Conservation (phyloP, 1,140 invertebrate genomes). For the Subanguina moxae region DNA sequence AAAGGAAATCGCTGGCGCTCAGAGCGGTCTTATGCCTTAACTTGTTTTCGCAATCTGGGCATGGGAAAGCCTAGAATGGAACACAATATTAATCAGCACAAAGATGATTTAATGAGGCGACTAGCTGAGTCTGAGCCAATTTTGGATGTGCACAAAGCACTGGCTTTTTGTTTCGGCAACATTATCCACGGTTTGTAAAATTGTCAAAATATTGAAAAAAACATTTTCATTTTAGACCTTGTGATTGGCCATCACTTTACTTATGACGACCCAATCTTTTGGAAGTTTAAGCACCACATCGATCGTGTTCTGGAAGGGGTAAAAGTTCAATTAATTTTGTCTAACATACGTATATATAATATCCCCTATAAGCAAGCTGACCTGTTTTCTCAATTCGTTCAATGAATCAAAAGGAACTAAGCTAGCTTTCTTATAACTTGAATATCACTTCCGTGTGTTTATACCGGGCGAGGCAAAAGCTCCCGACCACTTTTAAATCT, state of each 20-base stretch:
- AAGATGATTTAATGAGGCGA: slow-evolving; percentile 19
- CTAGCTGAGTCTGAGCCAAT: slow-evolving; percentile 1
- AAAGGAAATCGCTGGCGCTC: slow-evolving; percentile 30
- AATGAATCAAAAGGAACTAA: no score
- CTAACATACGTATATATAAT: no score
- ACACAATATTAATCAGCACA: slow-evolving; percentile 33
- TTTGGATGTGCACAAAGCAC: slow-evolving; percentile 27
- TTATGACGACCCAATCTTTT: slow-evolving; percentile 45
- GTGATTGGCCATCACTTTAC: slow-evolving; percentile 43
- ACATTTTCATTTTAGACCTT: slow-evolving; percentile 18
- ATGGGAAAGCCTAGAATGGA: slow-evolving; percentile 44
- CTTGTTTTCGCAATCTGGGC: slow-evolving; percentile 42
- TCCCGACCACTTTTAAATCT: no score
- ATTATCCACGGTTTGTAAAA: slow-evolving; percentile 40
- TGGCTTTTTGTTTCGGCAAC: slow-evolving; percentile 50
- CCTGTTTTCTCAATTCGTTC: no score
- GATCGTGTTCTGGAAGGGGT: slow-evolving; percentile 42
- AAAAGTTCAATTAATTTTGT: no score
- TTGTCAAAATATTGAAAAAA: slow-evolving; percentile 1
- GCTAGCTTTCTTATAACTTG: no score
- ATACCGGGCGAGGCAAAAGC: no score
- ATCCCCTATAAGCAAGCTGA: no score
- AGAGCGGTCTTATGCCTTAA: slow-evolving; percentile 44
- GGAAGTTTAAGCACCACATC: slow-evolving; percentile 46
- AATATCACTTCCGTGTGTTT: no score